Evolutionary conservation across 2,113 vertebrate species (phyloP), one percentile per base, ranked within the genome.

Genomic region (Melanerpes aurifrons): DNA sequence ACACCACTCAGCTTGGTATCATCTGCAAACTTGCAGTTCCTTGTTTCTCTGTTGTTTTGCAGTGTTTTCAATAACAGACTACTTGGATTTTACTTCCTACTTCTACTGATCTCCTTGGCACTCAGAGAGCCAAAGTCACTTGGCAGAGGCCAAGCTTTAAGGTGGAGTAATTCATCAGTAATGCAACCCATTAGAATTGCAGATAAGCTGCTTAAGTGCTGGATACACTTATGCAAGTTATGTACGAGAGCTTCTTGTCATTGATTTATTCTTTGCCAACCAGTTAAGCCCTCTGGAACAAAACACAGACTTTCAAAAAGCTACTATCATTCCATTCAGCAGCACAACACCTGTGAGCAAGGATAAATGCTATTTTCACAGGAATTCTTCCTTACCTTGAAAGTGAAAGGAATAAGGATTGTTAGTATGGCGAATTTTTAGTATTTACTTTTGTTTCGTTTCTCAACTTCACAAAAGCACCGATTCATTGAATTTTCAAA

Each of bases 101-200:
- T 86, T 89, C 50, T 54, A 47, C 29, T 70, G 28, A 7, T 82
- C 56, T 95, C 83, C 80, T 89, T 87, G 83, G 32, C 21, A 35
- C 40, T 68, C 67, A 58, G 22, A 68, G 24, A 84, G 59, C 35
- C 90, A 95, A 93, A 87, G 74, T 81, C 94, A 92, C 77, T 87
- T 94, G 80, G 77, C 92, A 94, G 86, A 87, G 67, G 40, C 73
- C 67, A 75, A 56, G 43, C 61, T 81, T 79, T 84, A 72, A 72
- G 74, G 79, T 68, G 24, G 54, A 80, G 35, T 54, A 89, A 94
- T 94, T 92, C 20, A 73, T 69, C 77, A 82, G 67, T 79, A 90
- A 79, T 53, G 19, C 26, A 75, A 53, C 7, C 40, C 18, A 18
- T 86, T 90, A 79, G 45, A 95, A 95, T 73, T 89, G 87, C 50